A percentile compares a stretch with the other conserved stretches of the same genome.
phyloP scores from a whole-genome alignment of 2,113 vertebrate genomes.

The Craseonycteris thonglongyai region DNA sequence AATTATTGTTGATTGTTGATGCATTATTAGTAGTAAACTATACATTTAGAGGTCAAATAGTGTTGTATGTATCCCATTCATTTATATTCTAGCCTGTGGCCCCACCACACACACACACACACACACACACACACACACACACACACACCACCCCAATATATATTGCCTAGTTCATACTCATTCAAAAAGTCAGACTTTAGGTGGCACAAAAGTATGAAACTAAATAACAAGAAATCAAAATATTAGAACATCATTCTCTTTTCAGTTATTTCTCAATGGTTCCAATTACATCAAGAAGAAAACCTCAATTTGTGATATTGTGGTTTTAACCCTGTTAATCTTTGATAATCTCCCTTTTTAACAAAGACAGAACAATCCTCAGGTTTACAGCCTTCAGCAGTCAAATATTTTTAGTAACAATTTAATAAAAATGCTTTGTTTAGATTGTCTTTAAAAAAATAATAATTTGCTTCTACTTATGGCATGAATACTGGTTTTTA shows the following conservation, averaged over 20 bases:
- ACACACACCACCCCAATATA: no score
- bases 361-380: neutral
- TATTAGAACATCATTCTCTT: neutral
- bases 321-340: neutral
- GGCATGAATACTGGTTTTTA: neutral
- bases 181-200: neutral
- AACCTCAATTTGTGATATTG: neutral
- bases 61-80: neutral
- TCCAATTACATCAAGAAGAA: conserved; percentile 21
- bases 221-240: neutral
- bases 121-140: neutral
- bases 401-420: neutral
- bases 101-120: accelerated
- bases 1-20: neutral
- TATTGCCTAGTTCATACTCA: neutral
- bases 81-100: neutral
- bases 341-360: conserved; percentile 27
- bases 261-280: neutral
- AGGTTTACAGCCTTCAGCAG: neutral
- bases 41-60: neutral
- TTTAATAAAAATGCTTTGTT: neutral
- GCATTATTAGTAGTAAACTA: neutral
- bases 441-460: conserved; percentile 7
- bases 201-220: neutral
- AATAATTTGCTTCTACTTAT: neutral